phyloP scores from a whole-genome alignment of 2,113 vertebrate species.

The Nansenia antarctica region DNA sequence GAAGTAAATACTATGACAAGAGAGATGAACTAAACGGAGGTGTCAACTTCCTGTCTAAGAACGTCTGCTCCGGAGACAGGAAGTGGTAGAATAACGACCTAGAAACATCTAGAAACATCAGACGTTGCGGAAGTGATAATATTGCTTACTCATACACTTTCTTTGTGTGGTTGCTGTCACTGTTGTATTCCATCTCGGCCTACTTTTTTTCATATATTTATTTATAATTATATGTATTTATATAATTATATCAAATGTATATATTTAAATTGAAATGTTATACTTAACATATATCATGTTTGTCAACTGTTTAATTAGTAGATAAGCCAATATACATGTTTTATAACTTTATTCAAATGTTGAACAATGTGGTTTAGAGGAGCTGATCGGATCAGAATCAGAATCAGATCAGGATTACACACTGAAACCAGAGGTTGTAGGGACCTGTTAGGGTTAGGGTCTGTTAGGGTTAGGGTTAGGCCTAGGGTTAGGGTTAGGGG shows the following conservation, averaged over 20 bases:
- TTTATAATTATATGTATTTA: background rate
- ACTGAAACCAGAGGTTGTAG: too few species aligned
- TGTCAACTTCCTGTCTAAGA: background rate
- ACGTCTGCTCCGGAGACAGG: background rate
- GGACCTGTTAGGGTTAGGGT: too few species aligned
- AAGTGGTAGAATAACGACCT: background rate
- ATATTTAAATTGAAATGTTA: background rate
- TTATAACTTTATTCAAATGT: too few species aligned
- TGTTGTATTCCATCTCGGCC: background rate
- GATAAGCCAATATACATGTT: too few species aligned
- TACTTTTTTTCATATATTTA: background rate
- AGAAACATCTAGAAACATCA: background rate
- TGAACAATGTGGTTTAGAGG: too few species aligned
- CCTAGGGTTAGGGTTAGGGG: too few species aligned
- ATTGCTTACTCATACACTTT: background rate
- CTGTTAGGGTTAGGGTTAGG: too few species aligned
- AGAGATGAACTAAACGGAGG: background rate
- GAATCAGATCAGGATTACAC: too few species aligned
- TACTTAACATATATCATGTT: too few species aligned
- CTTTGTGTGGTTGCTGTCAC: background rate
- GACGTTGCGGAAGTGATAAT: background rate
- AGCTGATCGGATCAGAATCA: too few species aligned
- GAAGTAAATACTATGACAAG: background rate
- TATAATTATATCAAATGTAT: background rate
- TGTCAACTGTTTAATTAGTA: too few species aligned